phyloP scores from a whole-genome alignment of 2,888 invertebrate species.

The Heliconius erato region DNA sequence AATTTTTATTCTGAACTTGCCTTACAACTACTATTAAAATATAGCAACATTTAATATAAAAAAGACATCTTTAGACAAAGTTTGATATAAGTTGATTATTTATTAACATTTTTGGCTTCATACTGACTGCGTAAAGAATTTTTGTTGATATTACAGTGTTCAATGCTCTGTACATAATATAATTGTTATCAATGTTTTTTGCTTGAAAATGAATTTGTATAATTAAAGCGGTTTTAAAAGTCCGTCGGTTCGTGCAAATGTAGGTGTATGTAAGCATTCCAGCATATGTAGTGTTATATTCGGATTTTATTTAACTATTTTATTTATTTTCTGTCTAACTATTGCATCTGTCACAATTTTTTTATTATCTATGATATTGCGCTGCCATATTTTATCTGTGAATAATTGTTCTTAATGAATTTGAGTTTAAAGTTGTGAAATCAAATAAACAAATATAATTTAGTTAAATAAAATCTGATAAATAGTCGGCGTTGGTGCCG shows the following conservation, averaged over 20 bases:
- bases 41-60: background rate
- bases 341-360: constrained; percentile 16
- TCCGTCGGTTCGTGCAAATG: constrained; percentile 56
- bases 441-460: no score
- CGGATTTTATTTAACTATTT: constrained; percentile 52
- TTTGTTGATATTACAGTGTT: constrained; percentile 78
- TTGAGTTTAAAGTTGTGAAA: no score
- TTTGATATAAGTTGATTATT: background rate
- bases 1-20: background rate
- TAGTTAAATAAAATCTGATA: constrained; percentile 43
- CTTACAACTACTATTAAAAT: background rate
- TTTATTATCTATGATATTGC: background rate
- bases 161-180: constrained; percentile 74
- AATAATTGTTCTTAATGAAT: background rate
- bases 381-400: constrained; percentile 18
- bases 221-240: constrained; percentile 54
- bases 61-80: background rate
- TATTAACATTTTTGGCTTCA: constrained; percentile 15
- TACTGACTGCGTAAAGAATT: constrained; percentile 66
- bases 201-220: constrained; percentile 55
- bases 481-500: constrained; percentile 45
- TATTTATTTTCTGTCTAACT: constrained; percentile 8
- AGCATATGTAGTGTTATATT: constrained; percentile 55
- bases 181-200: constrained; percentile 62
- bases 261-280: constrained; percentile 79